Conservation (phyloP, 2,888 invertebrate genomes). For the Rapana venosa region DNA sequence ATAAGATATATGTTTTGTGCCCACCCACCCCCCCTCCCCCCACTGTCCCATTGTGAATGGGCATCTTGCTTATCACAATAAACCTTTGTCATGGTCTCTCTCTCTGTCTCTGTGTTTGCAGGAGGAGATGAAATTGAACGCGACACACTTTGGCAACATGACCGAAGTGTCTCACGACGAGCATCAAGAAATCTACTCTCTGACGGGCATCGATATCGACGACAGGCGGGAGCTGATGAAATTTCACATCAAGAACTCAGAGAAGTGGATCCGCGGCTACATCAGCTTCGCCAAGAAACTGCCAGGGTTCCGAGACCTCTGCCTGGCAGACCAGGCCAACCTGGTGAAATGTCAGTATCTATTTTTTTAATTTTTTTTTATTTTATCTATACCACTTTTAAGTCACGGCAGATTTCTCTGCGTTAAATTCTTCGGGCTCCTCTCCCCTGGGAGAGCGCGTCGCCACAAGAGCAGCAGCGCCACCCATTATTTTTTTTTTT, state of each 20-base stretch:
- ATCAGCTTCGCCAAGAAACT: conserved; percentile 73
- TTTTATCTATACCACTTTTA: not conserved
- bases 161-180: conserved; percentile 67
- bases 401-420: too few relatives aligned
- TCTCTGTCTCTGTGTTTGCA: conserved; percentile 46
- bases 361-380: not conserved
- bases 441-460: too few relatives aligned
- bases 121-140: conserved; percentile 65
- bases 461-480: too few relatives aligned
- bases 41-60: too few relatives aligned
- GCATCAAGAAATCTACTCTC: conserved; percentile 68
- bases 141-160: conserved; percentile 71
- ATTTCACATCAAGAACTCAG: conserved; percentile 65
- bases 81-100: too few relatives aligned
- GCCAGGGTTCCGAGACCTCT: conserved; percentile 72
- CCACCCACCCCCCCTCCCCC: too few relatives aligned
- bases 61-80: too few relatives aligned
- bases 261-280: conserved; percentile 68
- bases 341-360: conserved; percentile 69
- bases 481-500: too few relatives aligned
- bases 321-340: conserved; percentile 72
- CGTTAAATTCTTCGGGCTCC: too few relatives aligned
- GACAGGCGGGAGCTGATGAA: conserved; percentile 67
- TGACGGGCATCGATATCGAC: conserved; percentile 75
- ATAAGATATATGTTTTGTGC: too few relatives aligned